Conservation (phyloP, 2,113 vertebrate genomes). For the Menidia beryllina region DNA sequence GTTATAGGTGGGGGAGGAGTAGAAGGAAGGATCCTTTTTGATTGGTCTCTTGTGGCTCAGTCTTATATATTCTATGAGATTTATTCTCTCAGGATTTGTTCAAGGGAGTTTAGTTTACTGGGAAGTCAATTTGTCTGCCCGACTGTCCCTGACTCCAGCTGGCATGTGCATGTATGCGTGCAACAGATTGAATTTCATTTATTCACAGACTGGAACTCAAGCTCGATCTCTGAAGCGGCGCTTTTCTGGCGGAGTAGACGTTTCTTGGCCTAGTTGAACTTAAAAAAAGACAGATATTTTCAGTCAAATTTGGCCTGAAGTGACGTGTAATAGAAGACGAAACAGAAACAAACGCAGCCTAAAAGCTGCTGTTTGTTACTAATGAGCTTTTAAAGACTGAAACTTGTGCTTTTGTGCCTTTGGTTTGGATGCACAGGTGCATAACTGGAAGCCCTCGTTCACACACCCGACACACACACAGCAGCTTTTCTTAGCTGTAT, state of each 20-base stretch:
- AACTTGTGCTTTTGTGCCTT: too few relatives aligned
- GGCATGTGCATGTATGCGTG: constrained; percentile 50
- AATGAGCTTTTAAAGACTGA: neutral
- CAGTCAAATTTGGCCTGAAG: neutral
- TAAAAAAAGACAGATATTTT: constrained; percentile 29
- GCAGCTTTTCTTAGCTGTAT: too few relatives aligned
- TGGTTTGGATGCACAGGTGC: too few relatives aligned
- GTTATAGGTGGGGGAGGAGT: constrained; percentile 1
- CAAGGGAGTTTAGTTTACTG: constrained; percentile 58
- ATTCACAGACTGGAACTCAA: constrained; percentile 48
- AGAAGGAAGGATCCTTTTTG: constrained; percentile 60
- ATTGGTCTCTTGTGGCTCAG: constrained; percentile 67
- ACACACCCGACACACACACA: too few relatives aligned
- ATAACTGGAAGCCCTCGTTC: too few relatives aligned
- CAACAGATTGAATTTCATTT: constrained; percentile 73
- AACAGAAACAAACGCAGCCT: too few relatives aligned
- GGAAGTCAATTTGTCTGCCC: constrained; percentile 65
- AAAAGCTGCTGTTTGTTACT: too few relatives aligned
- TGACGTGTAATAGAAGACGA: neutral
- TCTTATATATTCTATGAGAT: constrained; percentile 69
- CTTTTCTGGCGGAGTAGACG: constrained; percentile 33
- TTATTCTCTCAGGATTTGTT: constrained; percentile 57
- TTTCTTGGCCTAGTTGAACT: constrained; percentile 19
- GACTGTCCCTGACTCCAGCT: constrained; percentile 67
- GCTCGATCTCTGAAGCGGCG: constrained; percentile 33